Evolutionary conservation across 1,140 invertebrate genomes (phyloP), one percentile per base, ranked within the genome.

Genomic region (Tyrophagus putrescentiae): DNA sequence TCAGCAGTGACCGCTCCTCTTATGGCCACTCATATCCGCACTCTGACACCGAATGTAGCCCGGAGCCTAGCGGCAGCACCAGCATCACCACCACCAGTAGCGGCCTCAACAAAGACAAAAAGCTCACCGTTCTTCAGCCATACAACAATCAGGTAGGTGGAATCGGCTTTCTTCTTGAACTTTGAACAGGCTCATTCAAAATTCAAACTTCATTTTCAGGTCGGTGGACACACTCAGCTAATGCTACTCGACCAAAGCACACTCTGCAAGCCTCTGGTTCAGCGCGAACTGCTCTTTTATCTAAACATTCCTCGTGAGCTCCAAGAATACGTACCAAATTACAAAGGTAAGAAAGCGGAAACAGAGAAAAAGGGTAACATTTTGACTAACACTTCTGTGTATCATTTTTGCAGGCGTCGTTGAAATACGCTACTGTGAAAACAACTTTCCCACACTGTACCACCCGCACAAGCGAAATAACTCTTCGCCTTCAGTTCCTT

Each of bases 201-300:
- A n/a, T n/a, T n/a, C 9, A 58, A 60, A 11, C 11, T 57, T 58
- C 18, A 29, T 11, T 21, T 25, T 34, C 60, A 63, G 54, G 70
- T 71, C 23, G 73, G 73, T 25, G 75, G 75, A 7, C 72, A 73
- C 60, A 71, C 71, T 3, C 67, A 67, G 50, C 67, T 76, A 63
- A 65, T 75, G 18, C 61, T 68, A 6, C 71, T 73, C 50, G 70
- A 76, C 54, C 65, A 68, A 6, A 68, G 63, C 31, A 76, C 75
- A 1, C 60, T 76, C 18, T 76, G 75, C 64, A 76, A 76, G 63
- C 72, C 73, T 13, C 67, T 76, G 16, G 72, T 71, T 23, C 62
- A 64, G 7, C 57, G 73, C 39, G 75, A 76, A 64, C 67, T 73
- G 5, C 62, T 68, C 52, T 75, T 75, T 64, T 76, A 76, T 63